Percentiles rank a stretch among this genome's conserved stretches.
phyloP scores from a whole-genome alignment of 2,797 vertebrate genomes.

The Artibeus lituratus region DNA sequence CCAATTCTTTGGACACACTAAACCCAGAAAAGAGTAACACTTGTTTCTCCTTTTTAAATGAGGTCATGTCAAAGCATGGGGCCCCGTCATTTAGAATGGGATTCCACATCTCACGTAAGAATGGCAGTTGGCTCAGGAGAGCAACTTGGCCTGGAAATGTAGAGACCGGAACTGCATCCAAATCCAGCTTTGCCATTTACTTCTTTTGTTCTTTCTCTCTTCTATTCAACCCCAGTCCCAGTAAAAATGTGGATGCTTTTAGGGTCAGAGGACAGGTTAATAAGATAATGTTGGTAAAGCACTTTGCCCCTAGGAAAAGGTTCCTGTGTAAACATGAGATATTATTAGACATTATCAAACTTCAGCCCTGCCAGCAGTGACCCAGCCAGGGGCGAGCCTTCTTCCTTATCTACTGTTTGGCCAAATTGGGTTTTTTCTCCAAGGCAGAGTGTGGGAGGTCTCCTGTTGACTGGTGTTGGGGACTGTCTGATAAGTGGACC shows the following conservation, averaged over 20 bases:
- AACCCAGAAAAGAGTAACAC: neutral
- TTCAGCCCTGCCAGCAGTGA: neutral
- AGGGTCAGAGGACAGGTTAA: constrained; percentile 56
- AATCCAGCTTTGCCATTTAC: neutral
- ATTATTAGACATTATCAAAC: constrained; percentile 70
- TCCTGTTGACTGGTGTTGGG: neutral
- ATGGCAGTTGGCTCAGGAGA: neutral
- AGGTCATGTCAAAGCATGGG: neutral
- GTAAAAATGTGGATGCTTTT: neutral
- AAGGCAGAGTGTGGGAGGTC: constrained; percentile 47
- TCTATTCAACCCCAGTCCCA: neutral
- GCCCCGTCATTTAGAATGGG: neutral
- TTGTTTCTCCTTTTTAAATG: neutral
- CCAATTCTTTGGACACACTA: neutral
- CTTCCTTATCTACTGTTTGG: constrained; percentile 62
- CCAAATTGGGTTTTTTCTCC: constrained; percentile 58
- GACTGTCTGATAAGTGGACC: constrained; percentile 47
- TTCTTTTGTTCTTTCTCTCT: constrained; percentile 37
- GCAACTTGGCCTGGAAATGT: neutral
- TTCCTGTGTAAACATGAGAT: constrained; percentile 58
- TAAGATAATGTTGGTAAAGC: constrained; percentile 46
- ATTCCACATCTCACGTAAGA: neutral
- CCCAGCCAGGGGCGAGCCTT: neutral
- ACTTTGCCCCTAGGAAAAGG: constrained; percentile 56
- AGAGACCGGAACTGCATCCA: neutral